Evolutionary conservation across 1,140 invertebrate species (phyloP), one percentile per base, ranked within the genome.

Genomic region (Patella vulgata): DNA sequence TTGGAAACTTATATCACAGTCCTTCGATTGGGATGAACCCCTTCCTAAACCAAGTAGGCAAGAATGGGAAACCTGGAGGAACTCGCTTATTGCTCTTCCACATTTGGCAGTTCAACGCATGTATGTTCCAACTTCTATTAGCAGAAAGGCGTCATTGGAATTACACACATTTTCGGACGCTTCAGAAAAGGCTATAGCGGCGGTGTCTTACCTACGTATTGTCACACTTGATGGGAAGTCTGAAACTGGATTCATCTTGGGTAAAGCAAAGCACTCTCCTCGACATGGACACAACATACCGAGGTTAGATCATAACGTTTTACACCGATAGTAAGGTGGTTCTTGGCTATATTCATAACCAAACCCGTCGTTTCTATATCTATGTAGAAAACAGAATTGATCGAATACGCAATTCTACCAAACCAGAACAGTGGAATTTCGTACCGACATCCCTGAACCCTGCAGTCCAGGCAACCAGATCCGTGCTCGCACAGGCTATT

Each of bases 131-230:
- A 63, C 53, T 23, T 57, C 52, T 70, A 72, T 54, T 2, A 81
- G 14, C 71, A 64, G 39, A 85, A 83, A 80, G 79, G 84, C 64
- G 77, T 82, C 28, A 1, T n/a, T 3, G 17, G 59, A 64, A 50
- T 31, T 71, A 11, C 53, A 61, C 30, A 42, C 50, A 28, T 68
- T 59, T 43, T 57, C 43, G 5, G 66, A 68, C 53, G 66, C 66
- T 1, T 62, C 61, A 1, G 66, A 65, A 59, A 40, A 57, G 14
- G 63, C 58, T 21, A 63, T 68, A 19, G 42, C 61, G 19, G 55
- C 66, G 28, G 58, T 61, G 9, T 58, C 66, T 8, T 68, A 64
- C 33, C n/a, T 71, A 3, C 33, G 46, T 43, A 17, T 31, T 1
- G 33, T 47, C 27, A 9, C 48, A n/a, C n/a, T 52, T 6, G 25